phyloP scores from a whole-genome alignment of 2,797 vertebrate species.

The Natrix natrix region DNA sequence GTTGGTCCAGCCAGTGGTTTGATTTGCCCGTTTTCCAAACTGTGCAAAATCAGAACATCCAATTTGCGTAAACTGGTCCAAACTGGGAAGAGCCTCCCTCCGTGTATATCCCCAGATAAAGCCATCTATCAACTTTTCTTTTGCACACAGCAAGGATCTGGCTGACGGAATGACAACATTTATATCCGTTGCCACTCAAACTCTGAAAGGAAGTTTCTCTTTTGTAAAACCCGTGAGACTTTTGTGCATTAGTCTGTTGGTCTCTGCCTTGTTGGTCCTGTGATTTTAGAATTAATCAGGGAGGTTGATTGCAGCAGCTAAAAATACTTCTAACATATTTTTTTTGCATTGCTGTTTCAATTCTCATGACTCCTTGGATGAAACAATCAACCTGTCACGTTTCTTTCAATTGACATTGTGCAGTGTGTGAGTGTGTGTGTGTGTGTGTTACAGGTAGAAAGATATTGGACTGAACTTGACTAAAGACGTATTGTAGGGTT shows the following conservation, averaged over 20 bases:
- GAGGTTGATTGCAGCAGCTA: not conserved
- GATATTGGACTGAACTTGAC: not conserved
- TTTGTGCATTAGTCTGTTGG: not conserved
- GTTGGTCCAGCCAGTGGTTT: too few species aligned
- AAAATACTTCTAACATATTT: not conserved
- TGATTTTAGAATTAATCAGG: not conserved
- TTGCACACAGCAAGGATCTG: not conserved
- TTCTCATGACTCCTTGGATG: not conserved
- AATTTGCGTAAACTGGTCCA: too few species aligned
- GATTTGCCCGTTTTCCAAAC: too few species aligned
- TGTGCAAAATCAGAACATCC: too few species aligned
- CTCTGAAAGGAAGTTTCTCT: not conserved
- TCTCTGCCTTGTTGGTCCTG: not conserved
- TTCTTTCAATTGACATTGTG: not conserved
- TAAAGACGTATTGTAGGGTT: not conserved
- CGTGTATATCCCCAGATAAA: not conserved
- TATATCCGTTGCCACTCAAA: not conserved
- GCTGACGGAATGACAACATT: not conserved
- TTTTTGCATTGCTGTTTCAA: not conserved
- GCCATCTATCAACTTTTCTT: not conserved
- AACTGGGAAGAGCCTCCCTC: too few species aligned
- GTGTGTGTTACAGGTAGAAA: not conserved
- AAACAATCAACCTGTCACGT: not conserved
- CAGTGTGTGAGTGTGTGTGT: not conserved
- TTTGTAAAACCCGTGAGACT: not conserved